A percentile compares a stretch with the other conserved stretches of the same genome.
Conservation (phyloP, 2,113 vertebrate species). For the Bubo blakistoni region DNA sequence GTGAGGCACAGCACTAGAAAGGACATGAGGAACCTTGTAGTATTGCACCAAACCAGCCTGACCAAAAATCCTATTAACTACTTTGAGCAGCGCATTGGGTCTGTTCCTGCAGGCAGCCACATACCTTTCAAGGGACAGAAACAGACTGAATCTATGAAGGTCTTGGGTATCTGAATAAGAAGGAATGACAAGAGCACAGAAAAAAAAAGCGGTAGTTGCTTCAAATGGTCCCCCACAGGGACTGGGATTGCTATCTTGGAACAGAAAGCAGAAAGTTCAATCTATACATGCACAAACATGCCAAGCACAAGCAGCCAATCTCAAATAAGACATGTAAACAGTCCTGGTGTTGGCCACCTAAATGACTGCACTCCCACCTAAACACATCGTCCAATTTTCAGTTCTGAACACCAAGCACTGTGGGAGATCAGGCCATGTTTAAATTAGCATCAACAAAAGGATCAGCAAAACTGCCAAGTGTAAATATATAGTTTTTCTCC, state of each 20-base stretch:
- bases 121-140: neutral
- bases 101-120: neutral
- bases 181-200: neutral
- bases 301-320: neutral
- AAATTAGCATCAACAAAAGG: conserved; percentile 9
- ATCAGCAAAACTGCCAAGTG: neutral
- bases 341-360: neutral
- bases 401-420: neutral
- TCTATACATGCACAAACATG: neutral
- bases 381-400: neutral
- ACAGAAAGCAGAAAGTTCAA: neutral
- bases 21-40: neutral
- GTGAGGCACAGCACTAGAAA: neutral
- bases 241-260: neutral
- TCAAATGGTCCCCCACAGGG: neutral
- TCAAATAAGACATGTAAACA: neutral
- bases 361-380: neutral
- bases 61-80: neutral
- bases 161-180: neutral
- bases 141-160: neutral
- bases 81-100: neutral
- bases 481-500: neutral
- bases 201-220: neutral
- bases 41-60: neutral
- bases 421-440: neutral